These are phyloP conservation scores for Silurus aristotelis DNA, from an alignment of 2,797 vertebrate species.

Conservation along the genomic window DNA sequence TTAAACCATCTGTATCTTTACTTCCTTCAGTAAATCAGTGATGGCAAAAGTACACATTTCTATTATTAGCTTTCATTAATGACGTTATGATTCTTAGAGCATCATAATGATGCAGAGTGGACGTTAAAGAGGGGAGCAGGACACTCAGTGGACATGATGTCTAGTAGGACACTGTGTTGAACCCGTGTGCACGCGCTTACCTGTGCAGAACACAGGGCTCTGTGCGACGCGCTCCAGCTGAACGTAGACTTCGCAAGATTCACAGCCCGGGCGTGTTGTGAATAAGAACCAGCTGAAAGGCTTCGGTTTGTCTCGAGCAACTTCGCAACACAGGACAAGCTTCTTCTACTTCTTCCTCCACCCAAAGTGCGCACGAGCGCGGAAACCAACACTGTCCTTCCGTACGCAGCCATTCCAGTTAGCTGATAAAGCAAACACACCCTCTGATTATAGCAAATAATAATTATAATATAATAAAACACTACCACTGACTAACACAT, in stretches of 20 bases:
- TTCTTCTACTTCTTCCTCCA: background rate
- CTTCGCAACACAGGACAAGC: background rate
- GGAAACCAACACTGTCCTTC: slow-evolving; percentile 31
- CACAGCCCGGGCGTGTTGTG: background rate
- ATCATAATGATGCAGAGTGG: too few relatives aligned
- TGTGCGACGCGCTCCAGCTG: slow-evolving; percentile 24
- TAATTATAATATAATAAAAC: background rate
- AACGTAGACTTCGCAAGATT: background rate
- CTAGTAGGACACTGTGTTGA: too few relatives aligned
- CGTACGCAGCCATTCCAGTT: slow-evolving; percentile 18
- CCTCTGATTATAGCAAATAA: background rate
- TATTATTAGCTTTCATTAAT: too few relatives aligned
- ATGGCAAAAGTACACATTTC: too few relatives aligned
- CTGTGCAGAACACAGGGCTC: slow-evolving; percentile 38
- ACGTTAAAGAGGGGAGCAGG: too few relatives aligned
- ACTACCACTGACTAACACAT: background rate
- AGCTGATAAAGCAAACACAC: background rate
- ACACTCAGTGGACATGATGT: too few relatives aligned
- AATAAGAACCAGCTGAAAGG: background rate
- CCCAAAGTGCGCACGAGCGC: slow-evolving; percentile 29
- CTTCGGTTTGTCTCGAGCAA: background rate
- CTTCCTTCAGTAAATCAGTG: too few relatives aligned
- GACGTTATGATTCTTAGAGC: too few relatives aligned
- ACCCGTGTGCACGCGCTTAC: slow-evolving; percentile 20
- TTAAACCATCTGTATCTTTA: too few relatives aligned